Evolutionary conservation across 2,113 vertebrate species (phyloP), one percentile per base, ranked within the genome.

Genomic region (Pteropus alecto): DNA sequence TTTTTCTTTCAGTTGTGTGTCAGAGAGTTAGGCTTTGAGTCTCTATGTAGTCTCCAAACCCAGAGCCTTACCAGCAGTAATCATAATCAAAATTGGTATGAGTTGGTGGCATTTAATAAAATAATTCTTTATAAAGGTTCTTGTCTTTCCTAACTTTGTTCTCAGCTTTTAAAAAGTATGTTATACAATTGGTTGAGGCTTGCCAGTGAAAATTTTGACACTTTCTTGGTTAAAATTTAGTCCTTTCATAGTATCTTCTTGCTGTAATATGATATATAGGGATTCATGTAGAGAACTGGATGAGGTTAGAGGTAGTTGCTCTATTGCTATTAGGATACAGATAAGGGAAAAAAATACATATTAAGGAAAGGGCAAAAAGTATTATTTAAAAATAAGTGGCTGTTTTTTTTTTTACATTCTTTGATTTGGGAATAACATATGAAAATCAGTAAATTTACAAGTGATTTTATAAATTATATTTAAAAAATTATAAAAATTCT

Each of bases 41-140:
- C 38, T 73, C 13, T 54, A 3, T 70, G 35, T 84, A 61, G 24
- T 58, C 85, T 90, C 56, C 4, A 81, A 68, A 70, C 63, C 38
- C 8, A 61, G 41, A 90, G 13, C 61, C 33, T 68, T 89, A 84
- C 19, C 48, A 30, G 30, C 16, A 83, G n/a, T 83, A 46, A 6
- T 54, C 8, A 33, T 51, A 9, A 63, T 90, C 58, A 93, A 15
- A 79, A 87, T 74, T 67, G 35, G 38, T 60, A 21, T 71, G 86
- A 78, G 6, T 93, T 79, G 46, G 65, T 76, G n/a, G 13, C 46
- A 58, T 81, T 96, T 76, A 93, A 58, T 88, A 51, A 95, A 87
- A 41, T 83, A 73, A 30, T 90, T 84, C 16, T 43, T 78, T 84
- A 46, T 63, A 87, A 41, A 65, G 60, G 73, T n/a, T 30, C 11